Conservation (phyloP, 1,140 invertebrate genomes). For the Aphidius ervi region DNA sequence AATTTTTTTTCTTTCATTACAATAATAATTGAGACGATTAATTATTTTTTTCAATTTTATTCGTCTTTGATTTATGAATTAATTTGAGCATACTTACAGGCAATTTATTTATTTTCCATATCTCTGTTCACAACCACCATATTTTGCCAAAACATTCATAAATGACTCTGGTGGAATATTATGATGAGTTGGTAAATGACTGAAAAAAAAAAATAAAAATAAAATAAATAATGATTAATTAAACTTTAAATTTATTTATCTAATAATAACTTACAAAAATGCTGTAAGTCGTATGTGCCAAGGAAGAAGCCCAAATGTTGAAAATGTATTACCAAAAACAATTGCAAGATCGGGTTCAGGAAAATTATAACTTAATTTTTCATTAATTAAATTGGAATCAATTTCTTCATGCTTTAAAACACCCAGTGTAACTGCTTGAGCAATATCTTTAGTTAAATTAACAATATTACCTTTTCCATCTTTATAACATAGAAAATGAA, state of each 20-base stretch:
- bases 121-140: slow-evolving; percentile 64
- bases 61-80: no score
- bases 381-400: slow-evolving; percentile 50
- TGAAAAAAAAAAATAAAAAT: slow-evolving; percentile 27
- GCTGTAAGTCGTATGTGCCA: slow-evolving; percentile 70
- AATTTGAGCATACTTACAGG: no score
- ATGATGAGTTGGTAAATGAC: slow-evolving; percentile 52
- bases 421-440: slow-evolving; percentile 38
- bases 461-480: slow-evolving; percentile 59
- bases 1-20: no score
- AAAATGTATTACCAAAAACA: slow-evolving; percentile 58
- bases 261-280: slow-evolving; percentile 55
- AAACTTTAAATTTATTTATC: slow-evolving; percentile 9
- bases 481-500: slow-evolving; percentile 49
- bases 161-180: slow-evolving; percentile 56
- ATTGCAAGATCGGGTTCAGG: slow-evolving; percentile 66
- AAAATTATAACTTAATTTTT: slow-evolving; percentile 50
- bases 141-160: slow-evolving; percentile 56
- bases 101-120: slow-evolving; percentile 57
- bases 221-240: not conserved
- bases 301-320: slow-evolving; percentile 61
- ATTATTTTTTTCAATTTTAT: no score
- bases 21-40: no score
- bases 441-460: slow-evolving; percentile 40
- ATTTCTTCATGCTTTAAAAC: slow-evolving; percentile 44